Conservation (phyloP, 1,140 invertebrate genomes). For the Rhopalosiphum maidis region DNA sequence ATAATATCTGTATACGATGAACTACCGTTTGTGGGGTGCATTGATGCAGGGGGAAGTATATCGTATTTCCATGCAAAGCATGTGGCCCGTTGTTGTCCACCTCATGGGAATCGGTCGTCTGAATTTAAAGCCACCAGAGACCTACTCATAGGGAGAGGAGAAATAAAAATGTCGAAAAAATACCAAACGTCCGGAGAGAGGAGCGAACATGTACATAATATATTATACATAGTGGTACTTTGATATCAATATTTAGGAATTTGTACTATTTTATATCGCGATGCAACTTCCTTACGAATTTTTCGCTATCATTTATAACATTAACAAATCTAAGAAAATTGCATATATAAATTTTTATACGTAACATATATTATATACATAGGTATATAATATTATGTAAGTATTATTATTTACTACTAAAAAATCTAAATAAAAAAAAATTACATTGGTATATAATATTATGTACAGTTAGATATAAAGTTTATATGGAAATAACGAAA, state of each 20-base stretch:
- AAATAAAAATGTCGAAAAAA: constrained; percentile 44
- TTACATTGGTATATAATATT: neutral
- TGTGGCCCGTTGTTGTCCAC: constrained; percentile 57
- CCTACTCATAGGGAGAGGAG: neutral
- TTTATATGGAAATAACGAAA: constrained; percentile 28
- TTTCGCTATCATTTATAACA: neutral
- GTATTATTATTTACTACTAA: neutral
- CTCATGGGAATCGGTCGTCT: constrained; percentile 53
- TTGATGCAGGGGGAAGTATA: constrained; percentile 53
- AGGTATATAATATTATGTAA: neutral
- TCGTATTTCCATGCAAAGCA: constrained; percentile 56
- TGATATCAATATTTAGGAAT: neutral
- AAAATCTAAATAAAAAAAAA: neutral
- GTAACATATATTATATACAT: neutral
- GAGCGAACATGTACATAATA: neutral
- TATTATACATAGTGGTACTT: neutral
- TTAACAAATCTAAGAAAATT: neutral
- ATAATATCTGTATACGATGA: constrained; percentile 36
- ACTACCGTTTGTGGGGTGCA: constrained; percentile 42
- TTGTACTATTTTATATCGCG: neutral
- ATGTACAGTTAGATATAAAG: neutral
- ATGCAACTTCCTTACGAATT: neutral
- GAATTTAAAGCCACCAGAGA: constrained; percentile 53
- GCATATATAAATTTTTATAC: neutral
- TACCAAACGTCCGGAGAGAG: neutral